Conservation (phyloP, 2,888 invertebrate genomes). For the Diadromus collaris region DNA sequence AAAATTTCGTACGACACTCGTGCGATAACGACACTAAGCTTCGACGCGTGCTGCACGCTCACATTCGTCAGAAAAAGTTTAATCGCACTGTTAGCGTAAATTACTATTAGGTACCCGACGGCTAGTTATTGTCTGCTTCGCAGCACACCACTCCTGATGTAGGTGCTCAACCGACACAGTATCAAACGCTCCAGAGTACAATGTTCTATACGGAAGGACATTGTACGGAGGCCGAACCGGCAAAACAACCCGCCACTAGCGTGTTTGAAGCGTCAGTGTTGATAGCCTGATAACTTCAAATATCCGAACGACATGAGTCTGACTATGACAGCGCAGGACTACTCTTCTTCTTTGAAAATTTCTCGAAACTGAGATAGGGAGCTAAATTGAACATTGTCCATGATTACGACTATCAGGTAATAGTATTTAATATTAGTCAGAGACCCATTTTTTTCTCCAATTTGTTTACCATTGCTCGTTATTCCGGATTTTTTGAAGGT, state of each 20-base stretch:
- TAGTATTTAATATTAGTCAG: neutral
- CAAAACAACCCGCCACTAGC: constrained; percentile 64
- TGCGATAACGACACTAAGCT: too few species aligned
- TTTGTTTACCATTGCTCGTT: neutral
- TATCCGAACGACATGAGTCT: constrained; percentile 40
- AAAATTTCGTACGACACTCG: too few species aligned
- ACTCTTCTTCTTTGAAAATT: neutral
- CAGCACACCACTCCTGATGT: neutral
- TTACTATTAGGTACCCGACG: neutral
- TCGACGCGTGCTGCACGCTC: too few species aligned
- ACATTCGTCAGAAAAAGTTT: too few species aligned
- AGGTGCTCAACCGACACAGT: neutral
- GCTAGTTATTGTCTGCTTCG: neutral
- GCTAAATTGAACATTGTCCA: too few species aligned
- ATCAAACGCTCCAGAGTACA: neutral
- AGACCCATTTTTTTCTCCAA: neutral
- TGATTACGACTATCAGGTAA: neutral
- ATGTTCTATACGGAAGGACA: constrained; percentile 9
- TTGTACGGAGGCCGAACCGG: constrained; percentile 25
- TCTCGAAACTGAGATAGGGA: neutral
- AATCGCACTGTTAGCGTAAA: too few species aligned
- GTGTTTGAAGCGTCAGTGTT: constrained; percentile 72
- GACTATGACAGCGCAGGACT: neutral
- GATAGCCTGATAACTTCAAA: constrained; percentile 65
- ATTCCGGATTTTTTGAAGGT: neutral